phyloP scores from a whole-genome alignment of 1,140 invertebrate genomes.

The Lutraria rhynchaena region DNA sequence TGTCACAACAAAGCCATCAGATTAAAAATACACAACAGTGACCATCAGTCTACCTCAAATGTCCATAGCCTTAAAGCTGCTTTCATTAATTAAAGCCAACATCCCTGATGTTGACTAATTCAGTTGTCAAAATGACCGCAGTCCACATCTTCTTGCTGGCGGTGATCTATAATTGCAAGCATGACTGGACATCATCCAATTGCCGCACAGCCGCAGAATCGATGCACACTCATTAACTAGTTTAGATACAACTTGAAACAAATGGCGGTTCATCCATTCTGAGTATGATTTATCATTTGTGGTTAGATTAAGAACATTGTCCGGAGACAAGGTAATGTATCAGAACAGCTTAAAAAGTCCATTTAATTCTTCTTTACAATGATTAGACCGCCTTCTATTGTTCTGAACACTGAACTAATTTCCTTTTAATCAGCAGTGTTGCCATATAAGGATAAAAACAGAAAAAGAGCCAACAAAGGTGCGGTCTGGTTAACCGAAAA shows the following conservation, averaged over 20 bases:
- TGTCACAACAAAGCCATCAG: slow-evolving; percentile 21
- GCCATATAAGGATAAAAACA: too few species aligned
- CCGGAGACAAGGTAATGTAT: too few species aligned
- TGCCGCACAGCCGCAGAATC: not conserved
- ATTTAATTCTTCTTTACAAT: too few species aligned
- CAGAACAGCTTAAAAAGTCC: too few species aligned
- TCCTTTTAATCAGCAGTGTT: too few species aligned
- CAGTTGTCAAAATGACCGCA: slow-evolving; percentile 6
- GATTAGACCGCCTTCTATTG: too few species aligned
- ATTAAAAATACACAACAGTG: slow-evolving; percentile 19
- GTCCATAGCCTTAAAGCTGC: slow-evolving; percentile 30
- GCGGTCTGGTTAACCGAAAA: too few species aligned
- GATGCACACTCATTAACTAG: not conserved
- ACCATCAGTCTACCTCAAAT: not conserved
- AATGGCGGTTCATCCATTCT: too few species aligned
- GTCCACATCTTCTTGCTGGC: not conserved
- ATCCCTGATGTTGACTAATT: slow-evolving; percentile 6
- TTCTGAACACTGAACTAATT: too few species aligned
- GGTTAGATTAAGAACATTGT: too few species aligned
- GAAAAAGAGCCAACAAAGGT: too few species aligned
- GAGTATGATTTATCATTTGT: too few species aligned
- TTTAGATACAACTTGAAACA: not conserved
- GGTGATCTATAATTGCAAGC: slow-evolving; percentile 7
- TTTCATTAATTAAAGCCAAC: slow-evolving; percentile 11
- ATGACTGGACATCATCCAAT: not conserved